A percentile compares a stretch with the other conserved stretches of the same genome.
These are phyloP conservation scores for Sminthurinus aureus DNA, from an alignment of 2,888 invertebrate genomes.

Conservation along the genomic window DNA sequence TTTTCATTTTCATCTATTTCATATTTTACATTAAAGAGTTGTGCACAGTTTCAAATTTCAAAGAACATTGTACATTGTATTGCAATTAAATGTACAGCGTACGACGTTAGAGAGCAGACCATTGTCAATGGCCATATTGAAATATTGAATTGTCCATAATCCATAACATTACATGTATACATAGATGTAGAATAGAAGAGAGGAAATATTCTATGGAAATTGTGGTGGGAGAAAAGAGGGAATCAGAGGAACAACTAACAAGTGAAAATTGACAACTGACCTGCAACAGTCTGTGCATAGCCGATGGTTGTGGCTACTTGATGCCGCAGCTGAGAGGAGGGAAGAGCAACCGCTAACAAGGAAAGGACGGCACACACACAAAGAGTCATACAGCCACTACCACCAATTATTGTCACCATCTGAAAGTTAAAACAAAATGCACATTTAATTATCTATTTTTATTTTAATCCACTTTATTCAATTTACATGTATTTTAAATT, in stretches of 20 bases:
- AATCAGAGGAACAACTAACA: background rate
- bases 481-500: too few relatives aligned
- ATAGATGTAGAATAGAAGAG: too few relatives aligned
- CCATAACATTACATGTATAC: too few relatives aligned
- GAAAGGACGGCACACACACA: conserved; percentile 51
- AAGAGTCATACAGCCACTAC: conserved; percentile 49
- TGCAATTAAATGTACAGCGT: too few relatives aligned
- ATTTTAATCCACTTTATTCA: too few relatives aligned
- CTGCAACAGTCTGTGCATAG: conserved; percentile 54
- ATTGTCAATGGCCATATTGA: too few relatives aligned
- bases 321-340: conserved; percentile 48
- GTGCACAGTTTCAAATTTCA: too few relatives aligned
- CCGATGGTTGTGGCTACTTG: conserved; percentile 51
- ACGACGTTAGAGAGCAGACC: too few relatives aligned
- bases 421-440: conserved; percentile 25
- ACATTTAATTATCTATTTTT: conserved; percentile 1
- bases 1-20: background rate
- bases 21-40: background rate
- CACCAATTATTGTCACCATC: conserved; percentile 50
- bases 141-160: conserved; percentile 10
- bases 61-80: too few relatives aligned
- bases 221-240: background rate
- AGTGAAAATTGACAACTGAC: conserved; percentile 38
- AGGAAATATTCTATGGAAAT: background rate
- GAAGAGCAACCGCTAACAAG: conserved; percentile 49